Base-by-base conservation (phyloP, 2,797 vertebrate genomes). In the Brotula barbata region DNA sequence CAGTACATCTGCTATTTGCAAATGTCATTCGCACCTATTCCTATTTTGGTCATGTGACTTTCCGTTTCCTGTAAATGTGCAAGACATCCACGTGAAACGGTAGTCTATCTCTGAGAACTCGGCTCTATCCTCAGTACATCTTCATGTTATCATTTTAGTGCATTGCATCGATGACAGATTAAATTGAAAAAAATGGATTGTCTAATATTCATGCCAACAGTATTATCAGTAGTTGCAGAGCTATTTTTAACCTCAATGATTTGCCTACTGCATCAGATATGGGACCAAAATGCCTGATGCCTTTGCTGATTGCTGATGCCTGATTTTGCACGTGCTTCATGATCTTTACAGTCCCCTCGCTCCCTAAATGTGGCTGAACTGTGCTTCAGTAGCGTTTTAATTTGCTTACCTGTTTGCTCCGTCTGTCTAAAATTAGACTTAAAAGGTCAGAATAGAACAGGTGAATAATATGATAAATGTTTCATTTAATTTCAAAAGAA, bases 41-140 rank as follows among this genome's bases (percentile, higher is more conserved):
- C 71, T 77, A 67, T 78, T 82, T 85, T 77, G 49, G 49, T 67
- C 72, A 58, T 64, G 49, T 56, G 41, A 79, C 67, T 85, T 84
- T 58, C 59, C 68, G 67, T 75, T 83, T 71, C 81, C 42, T 80
- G 42, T 77, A 56, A 73, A 64, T 16, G 37, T 49, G 58, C 58
- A 41, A 67, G 57, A 36, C 41, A 56, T 64, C 37, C 41, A 21
- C 36, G 7, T 39, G 41, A 73, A 66, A 77, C 62, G 78, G 78
- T 74, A 66, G 58, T 34, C 36, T 28, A 33, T 51, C 41, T 77
- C 59, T 75, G 44, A 60, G 43, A 43, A 13, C 43, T 15, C 33
- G 2, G 43, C 23, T 39, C 17, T 25, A 82, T 85, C 75, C 54
- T 22, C 25, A 4, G 25, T 28, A 28, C 34, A 50, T 66, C 47